Evolutionary conservation across 2,797 vertebrate species (phyloP), one percentile per base, ranked within the genome.

Genomic region (Miichthys miiuy): DNA sequence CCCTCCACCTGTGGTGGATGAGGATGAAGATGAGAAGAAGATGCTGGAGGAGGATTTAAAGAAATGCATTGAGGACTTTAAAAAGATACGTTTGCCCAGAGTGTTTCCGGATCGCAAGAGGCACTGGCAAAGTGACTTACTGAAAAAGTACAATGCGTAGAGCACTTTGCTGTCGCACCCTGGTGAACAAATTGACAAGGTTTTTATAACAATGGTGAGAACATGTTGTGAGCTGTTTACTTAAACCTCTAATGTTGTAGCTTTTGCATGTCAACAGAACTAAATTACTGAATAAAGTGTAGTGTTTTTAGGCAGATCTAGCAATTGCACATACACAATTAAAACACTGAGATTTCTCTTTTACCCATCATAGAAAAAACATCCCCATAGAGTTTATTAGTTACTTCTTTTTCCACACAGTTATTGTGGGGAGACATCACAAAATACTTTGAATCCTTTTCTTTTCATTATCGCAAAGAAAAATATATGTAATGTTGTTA

Each of bases 81-180:
- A 91, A 73, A 97, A 93, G 90, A 97, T 98, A 61, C 95, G 90
- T 73, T 94, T 98, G 88, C 97, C 97, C 1, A 55, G 86, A 0
- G 83, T 82, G 27, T 98, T 98, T 80, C 96, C 97, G 0, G 96
- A 97, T 81, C 96, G 95, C 52, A 98, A 97, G 80, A 91, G 97
- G 75, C 95, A 96, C 90, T 98, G 97, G 97, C 97, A 98, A 85
- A 96, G 88, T 0, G 96, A 98, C 88, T 92, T 98, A 83, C 95
- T 98, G 13, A 96, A 93, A 86, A 98, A 98, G 79, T 97, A 98
- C 87, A 94, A 97, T 8, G 94, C 93, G 0, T 96, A 94, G 87
- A 78, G n/a, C 16, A 25, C 64, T 73, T 60, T 25, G 14, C 56
- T 65, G 47, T n/a, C 2, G 23, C 58, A 50, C 18, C 48, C 6